These are phyloP conservation scores for Planococcus citri DNA, from an alignment of 1,140 invertebrate species.

Conservation along the genomic window DNA sequence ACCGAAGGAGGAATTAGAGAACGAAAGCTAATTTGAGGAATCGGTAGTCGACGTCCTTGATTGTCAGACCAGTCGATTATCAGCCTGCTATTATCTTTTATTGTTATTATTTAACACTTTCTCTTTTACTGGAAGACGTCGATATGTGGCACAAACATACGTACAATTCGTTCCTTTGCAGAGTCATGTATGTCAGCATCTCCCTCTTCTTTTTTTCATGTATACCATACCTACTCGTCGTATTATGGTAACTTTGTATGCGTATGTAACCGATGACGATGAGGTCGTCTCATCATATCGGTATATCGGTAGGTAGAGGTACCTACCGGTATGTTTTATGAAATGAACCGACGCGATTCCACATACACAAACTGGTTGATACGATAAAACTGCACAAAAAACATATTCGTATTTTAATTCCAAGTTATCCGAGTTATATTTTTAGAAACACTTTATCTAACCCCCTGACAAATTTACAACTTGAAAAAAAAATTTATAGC, in stretches of 20 bases:
- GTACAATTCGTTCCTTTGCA: constrained; percentile 1
- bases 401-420: too few species aligned
- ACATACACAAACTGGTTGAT: too few species aligned
- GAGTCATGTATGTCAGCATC: not conserved
- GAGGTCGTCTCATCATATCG: not conserved
- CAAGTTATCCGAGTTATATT: too few species aligned
- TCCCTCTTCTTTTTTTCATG: not conserved
- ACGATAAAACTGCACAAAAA: too few species aligned
- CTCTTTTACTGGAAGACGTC: constrained; percentile 20
- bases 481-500: too few species aligned
- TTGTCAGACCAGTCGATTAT: not conserved
- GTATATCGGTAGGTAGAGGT: too few species aligned
- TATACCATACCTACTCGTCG: not conserved
- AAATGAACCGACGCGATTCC: too few species aligned
- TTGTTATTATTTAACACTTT: constrained; percentile 21
- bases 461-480: too few species aligned
- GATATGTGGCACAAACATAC: constrained; percentile 11
- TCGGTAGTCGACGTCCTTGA: constrained; percentile 17
- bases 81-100: constrained; percentile 8
- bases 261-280: not conserved
- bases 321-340: too few species aligned
- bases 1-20: not conserved
- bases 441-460: too few species aligned
- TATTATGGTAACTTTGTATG: constrained; percentile 9
- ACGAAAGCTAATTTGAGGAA: constrained; percentile 16